Evolutionary conservation across 2,113 vertebrate species (phyloP).

Genomic region (Rutilus rutilus): DNA sequence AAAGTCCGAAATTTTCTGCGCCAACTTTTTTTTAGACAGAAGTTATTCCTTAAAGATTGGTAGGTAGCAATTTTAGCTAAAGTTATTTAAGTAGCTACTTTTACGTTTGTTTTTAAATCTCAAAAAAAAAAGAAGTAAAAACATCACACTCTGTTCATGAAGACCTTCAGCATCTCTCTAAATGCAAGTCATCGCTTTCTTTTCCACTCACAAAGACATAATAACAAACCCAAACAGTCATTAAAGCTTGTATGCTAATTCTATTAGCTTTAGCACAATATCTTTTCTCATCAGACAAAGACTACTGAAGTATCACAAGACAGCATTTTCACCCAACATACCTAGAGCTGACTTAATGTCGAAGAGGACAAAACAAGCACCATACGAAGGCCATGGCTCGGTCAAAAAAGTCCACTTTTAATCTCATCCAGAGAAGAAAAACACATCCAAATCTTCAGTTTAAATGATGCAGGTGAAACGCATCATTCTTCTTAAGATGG

Average conservation of each 20-base stretch:
- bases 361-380: conserved; percentile 25
- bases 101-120: not conserved
- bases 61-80: not conserved
- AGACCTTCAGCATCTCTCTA: not conserved
- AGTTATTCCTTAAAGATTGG: not conserved
- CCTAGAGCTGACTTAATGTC: conserved; percentile 48
- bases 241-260: conserved; percentile 13
- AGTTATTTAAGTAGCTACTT: not conserved
- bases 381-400: conserved; percentile 51
- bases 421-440: conserved; percentile 43
- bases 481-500: conserved; percentile 46
- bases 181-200: not conserved
- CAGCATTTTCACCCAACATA: conserved; percentile 50
- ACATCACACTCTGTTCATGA: not conserved
- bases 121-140: not conserved
- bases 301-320: conserved; percentile 38
- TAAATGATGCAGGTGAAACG: conserved; percentile 52
- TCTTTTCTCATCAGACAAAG: conserved; percentile 8
- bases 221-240: conserved; percentile 14
- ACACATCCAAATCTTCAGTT: conserved; percentile 46
- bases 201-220: conserved; percentile 4
- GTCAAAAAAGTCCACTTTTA: conserved; percentile 56
- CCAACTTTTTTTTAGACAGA: not conserved
- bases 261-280: not conserved
- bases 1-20: conserved; percentile 7